Base-by-base conservation (phyloP, 2,113 vertebrate genomes). In the Onychostruthus taczanowskii region DNA sequence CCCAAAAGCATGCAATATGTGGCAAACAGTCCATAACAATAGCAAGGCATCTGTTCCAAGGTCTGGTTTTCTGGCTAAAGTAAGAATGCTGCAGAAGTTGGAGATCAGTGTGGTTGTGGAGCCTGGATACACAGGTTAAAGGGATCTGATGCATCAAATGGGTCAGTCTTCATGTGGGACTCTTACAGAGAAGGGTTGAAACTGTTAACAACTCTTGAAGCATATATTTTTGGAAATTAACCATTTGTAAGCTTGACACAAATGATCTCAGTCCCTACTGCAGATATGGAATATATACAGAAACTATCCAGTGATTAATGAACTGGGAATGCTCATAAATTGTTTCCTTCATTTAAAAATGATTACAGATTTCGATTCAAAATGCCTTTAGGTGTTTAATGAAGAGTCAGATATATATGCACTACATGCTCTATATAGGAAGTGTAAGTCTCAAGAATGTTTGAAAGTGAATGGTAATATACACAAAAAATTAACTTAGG, bases 101-200 rank as follows among this genome's bases (percentile, higher is more conserved):
- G 84, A 95, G 90, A 90, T 76, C 74, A 91, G 19, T 76, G 67
- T 91, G 89, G 66, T 61, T 89, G 76, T 93, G 66, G 74, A 95
- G 94, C 95, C 90, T 95, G 89, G 55, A 93, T 39, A 10, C 33
- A 49, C 16, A 80, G 10, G 77, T 94, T 96, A 96, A 97, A 98
- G 97, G 96, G 73, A 97, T 74, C 70, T 52, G 35, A 80, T 84
- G 50, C 76, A 92, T 96, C 83, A 94, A 94, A 83, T 5, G 24
- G 81, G 69, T 89, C 95, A 95, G 16, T 94, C 94, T 97, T 93
- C 94, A 69, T 16, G 11, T 89, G 73, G 33, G 93, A 92, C 86
- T 94, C 95, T 67, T 77, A 77, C 35, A 19, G 87, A 86, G 73
- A 93, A 75, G 72, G 63, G 47, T 50, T 92, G 69, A 91, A 94